A percentile compares a stretch with the other conserved stretches of the same genome.
phyloP scores from a whole-genome alignment of 2,797 vertebrate species.

The Pseudochaenichthys georgianus region DNA sequence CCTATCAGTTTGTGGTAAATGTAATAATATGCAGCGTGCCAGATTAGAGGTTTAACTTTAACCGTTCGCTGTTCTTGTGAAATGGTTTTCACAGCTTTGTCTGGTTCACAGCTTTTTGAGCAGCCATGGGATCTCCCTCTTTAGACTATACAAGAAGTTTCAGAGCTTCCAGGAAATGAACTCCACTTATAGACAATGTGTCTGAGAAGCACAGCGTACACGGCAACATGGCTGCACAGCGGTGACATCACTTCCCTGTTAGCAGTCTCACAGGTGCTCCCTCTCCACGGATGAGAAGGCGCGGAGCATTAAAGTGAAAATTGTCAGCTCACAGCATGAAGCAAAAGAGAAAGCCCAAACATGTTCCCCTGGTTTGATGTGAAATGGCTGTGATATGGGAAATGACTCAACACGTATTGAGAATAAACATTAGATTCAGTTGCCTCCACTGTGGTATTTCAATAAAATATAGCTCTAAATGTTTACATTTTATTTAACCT shows the following conservation, averaged over 20 bases:
- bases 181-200: conserved; percentile 38
- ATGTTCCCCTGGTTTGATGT: conserved; percentile 24
- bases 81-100: conserved; percentile 13
- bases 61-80: background rate
- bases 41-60: background rate
- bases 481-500: background rate
- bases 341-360: conserved; percentile 12
- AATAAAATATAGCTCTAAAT: background rate
- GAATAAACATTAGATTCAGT: background rate
- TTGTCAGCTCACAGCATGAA: background rate
- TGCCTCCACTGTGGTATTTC: background rate
- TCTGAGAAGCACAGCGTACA: conserved; percentile 43
- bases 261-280: conserved; percentile 52
- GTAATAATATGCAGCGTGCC: background rate
- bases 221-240: conserved; percentile 39
- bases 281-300: conserved; percentile 49
- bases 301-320: conserved; percentile 17
- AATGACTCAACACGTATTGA: conserved; percentile 36
- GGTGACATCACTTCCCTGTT: conserved; percentile 77
- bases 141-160: conserved; percentile 72
- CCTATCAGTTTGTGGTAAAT: conserved; percentile 8
- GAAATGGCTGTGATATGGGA: conserved; percentile 38
- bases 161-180: conserved; percentile 77
- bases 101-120: conserved; percentile 23
- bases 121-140: conserved; percentile 68